A percentile compares a stretch with the other conserved stretches of the same genome.
Conservation (phyloP, 1,140 invertebrate genomes). For the Drosophila hydei region DNA sequence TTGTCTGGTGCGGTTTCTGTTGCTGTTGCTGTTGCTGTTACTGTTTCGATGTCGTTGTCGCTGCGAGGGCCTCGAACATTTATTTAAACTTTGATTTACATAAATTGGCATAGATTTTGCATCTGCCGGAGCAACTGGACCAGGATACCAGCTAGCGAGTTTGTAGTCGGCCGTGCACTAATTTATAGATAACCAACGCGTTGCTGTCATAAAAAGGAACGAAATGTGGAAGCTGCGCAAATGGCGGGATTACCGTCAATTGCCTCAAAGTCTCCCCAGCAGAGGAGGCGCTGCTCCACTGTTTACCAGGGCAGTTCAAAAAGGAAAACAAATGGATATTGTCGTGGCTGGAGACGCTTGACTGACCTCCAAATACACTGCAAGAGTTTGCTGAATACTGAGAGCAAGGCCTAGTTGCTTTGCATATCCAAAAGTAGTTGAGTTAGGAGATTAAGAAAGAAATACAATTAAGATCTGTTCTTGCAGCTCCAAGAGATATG, state of each 20-base stretch:
- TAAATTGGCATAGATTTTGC: conserved; percentile 65
- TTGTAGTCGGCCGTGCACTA: conserved; percentile 47
- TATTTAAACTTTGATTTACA: conserved; percentile 71
- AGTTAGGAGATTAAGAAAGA: no score
- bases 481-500: no score
- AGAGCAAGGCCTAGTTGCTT: no score
- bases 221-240: background rate
- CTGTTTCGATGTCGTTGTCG: conserved; percentile 3
- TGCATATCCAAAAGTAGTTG: no score
- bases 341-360: no score
- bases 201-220: conserved; percentile 12
- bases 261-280: background rate
- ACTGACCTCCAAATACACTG: background rate
- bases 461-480: no score
- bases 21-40: conserved; percentile 16
- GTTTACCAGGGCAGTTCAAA: no score
- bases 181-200: conserved; percentile 62
- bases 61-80: conserved; percentile 37
- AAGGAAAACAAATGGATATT: no score
- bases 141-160: conserved; percentile 16
- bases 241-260: conserved; percentile 1
- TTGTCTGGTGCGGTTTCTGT: conserved; percentile 15
- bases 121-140: conserved; percentile 8
- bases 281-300: no score
- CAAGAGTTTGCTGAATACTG: background rate